Base-by-base conservation (phyloP, 2,888 invertebrate genomes). In the Rutpela maculata region DNA sequence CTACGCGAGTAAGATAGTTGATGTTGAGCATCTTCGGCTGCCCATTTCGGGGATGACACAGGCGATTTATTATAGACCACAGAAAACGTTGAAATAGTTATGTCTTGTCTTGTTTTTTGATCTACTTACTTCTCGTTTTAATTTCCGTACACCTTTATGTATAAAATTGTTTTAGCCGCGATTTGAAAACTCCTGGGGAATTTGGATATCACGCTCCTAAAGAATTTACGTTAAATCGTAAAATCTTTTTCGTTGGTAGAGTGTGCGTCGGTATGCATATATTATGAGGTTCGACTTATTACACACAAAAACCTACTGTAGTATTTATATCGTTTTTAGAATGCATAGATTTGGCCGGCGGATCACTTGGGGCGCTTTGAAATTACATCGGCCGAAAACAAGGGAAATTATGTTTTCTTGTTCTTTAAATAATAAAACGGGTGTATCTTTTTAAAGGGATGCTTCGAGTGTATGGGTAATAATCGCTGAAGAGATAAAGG, bases 271-370 rank as follows among this genome's bases (percentile, higher is more conserved):
- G 43, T 38, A 65, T 65, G 35, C 65, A 35, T 65, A 43, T 19
- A 43, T 17, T 65, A 65, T 35, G 22, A 26, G 19, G 17, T 38
- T 38, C 12, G 65, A 65, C 43, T 65, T 65, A 43, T 38, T 65
- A 65, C 65, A 65, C 19, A 65, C 65, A 65, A 65, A 65, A 43
- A 65, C 35, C 38, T 19, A 15, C 65, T 65, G 18, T 43, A 65
- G 38, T 65, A 65, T 65, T 65, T 65, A 65, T 18, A 65, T 65
- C 65, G 65, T 65, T 65, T 65, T 65, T 65, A 65, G 65, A 18
- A 65, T 65, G 65, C 65, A 65, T 43, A 65, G 65, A 65, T 65
- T 65, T 38, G 38, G n/a, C 17, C 62, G 17, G n/a, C 9, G 38
- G 19, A 43, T 38, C 10, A 50, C n/a, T n/a, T 2, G 5, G 6